Evolutionary conservation across 2,797 vertebrate species (phyloP).

Genomic region (Myotis findleyi): DNA sequence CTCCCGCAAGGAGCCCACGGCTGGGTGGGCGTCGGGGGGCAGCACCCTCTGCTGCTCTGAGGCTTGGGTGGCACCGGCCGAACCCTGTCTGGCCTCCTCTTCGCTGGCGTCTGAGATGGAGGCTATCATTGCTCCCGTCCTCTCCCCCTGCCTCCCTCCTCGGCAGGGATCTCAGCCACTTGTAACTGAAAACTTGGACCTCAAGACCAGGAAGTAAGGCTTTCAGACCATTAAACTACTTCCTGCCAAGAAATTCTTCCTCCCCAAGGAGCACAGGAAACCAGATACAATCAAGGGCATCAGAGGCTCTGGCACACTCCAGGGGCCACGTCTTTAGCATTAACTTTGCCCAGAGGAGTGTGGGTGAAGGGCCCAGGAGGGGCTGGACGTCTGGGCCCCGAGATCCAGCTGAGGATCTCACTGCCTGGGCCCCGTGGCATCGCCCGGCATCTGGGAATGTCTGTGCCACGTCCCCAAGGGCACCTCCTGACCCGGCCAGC

Average conservation of each 20-base stretch:
- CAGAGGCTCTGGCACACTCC: background rate
- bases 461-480: background rate
- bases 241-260: slow-evolving; percentile 77
- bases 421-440: background rate
- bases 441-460: background rate
- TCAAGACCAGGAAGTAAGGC: slow-evolving; percentile 42
- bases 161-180: slow-evolving; percentile 50
- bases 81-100: background rate
- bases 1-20: background rate
- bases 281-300: slow-evolving; percentile 69
- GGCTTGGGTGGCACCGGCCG: background rate
- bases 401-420: background rate
- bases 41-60: background rate
- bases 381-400: background rate
- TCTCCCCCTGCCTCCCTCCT: background rate
- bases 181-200: slow-evolving; percentile 64
- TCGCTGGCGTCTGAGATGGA: background rate
- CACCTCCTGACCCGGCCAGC: background rate
- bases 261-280: slow-evolving; percentile 78
- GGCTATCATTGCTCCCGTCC: background rate
- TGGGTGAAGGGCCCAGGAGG: background rate
- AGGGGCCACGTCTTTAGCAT: slow-evolving; percentile 60
- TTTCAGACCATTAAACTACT: slow-evolving; percentile 78
- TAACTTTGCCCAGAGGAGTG: slow-evolving; percentile 66
- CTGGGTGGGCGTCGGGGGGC: background rate